Evolutionary conservation across 2,113 vertebrate genomes (phyloP), one percentile per base, ranked within the genome.

Genomic region (Tupaia tana): DNA sequence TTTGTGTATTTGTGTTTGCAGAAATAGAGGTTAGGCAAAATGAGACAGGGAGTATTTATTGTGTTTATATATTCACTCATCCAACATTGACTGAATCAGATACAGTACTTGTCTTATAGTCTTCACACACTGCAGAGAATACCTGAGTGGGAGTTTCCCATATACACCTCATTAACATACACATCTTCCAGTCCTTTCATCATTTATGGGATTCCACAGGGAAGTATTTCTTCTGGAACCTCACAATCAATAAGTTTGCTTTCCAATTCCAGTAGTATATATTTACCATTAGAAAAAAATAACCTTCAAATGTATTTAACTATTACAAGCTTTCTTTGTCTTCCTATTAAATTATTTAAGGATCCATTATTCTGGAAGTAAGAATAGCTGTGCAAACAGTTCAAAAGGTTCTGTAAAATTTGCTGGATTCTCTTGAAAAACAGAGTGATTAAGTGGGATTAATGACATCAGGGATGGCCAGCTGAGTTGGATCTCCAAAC

Each of bases 271-370:
- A 95, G 61, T 54, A 93, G 29, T 18, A 83, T 75, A 83, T 56
- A 78, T 81, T 96, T 52, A 86, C 31, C 67, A 89, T 29, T 52
- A 64, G 54, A 59, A n/a, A 81, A 93, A 85, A 43, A 54, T 9
- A 31, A 31, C 24, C 75, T 79, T 81, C 64, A 43, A 67, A 19
- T 78, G 31, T 63, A 86, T 83, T 82, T 74, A 83, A 94, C 86
- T 61, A 91, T 86, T 54, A 91, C 9, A 92, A 80, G 88, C 58
- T 90, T 94, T 74, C 19, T 25, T 69, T 56, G 71, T 15, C 78
- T 86, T 85, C 11, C 31, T 93, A 86, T 63, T 89, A 69, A 96
- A 69, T 94, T 81, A 86, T 86, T 93, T 85, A 81, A 84, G 77
- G 63, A 66, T 19, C 64, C 20, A 95, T 83, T 96, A 92, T 66